Base-by-base conservation (phyloP, 1,140 invertebrate genomes). In the Anadara kagoshimensis region DNA sequence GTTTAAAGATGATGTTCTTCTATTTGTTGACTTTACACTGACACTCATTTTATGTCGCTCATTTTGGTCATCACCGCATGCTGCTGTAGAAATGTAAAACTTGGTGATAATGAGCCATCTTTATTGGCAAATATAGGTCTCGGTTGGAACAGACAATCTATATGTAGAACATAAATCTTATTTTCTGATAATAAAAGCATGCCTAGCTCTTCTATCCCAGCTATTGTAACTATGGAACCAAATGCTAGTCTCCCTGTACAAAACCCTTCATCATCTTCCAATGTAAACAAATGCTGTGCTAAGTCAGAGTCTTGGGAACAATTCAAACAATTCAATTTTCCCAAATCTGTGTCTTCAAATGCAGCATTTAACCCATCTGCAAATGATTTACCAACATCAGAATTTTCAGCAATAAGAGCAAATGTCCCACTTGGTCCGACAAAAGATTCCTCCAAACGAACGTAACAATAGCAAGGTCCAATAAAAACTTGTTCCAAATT, bases 391-490 rank as follows among this genome's bases (percentile, higher is more conserved):
- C 84, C 76, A 26, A 66, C 75, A 26, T 73, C 69, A 11, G 78
- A 53, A 58, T 87, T 85, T 58, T 78, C 56, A 8, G 73, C 80
- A 59, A 85, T 77, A 41, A 89, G 75, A 12, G 79, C 82, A 76
- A 86, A 85, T 18, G 82, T 84, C 20, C 86, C 86, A 62, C 77
- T 74, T 1, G 83, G 72, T 0, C 81, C 83, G 41, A 87, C 82
- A 74, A 86, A 87, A 11, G 85, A 83, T 75, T 87, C 86, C 62
- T 88, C 86, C 4, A 89, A 49, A 5, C 84, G 68, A 11, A 87
- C 66, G 73, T 78, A 87, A 59, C 80, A 79, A 57, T 83, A 78
- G 65, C 83, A 83, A 3, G 82, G 75, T 1, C 87, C 87, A 43
- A 86, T 65, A 26, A 88, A 62, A 10, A 87, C 70, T 65, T 86